Base-by-base conservation (phyloP, 2,113 vertebrate genomes). In the Bagarius yarrelli region DNA sequence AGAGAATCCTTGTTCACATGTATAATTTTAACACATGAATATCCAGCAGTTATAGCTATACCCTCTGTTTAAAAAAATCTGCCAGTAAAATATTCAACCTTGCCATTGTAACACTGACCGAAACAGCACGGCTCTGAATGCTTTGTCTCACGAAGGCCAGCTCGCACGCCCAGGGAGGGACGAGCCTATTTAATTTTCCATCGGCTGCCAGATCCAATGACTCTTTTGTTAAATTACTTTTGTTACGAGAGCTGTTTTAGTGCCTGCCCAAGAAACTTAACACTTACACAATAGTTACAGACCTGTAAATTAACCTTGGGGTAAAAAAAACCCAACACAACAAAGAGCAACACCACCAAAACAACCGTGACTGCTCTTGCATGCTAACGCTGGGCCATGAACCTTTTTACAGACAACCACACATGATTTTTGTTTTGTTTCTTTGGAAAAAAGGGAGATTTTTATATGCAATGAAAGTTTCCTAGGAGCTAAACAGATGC, bases 81-180 rank as follows among this genome's bases (percentile, higher is more conserved):
- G 76, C 75, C 81, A 57, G 80, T 81, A 83, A 87, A 88, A 87
- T 85, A 87, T 87, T 89, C 85, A 87, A 82, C 82, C 83, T 88
- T 79, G 64, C 82, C 73, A 83, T 86, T 85, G 82, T 86, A 84
- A 84, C 85, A 77, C 81, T 56, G 81, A 69, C 36, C n/a, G 70
- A 77, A 73, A 83, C 89, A 87, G 83, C 88, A 72, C 83, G 21
- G 74, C 84, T 80, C 60, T 76, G 79, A 85, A 84, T 14, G 67
- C 81, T 87, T 83, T 76, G 78, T 83, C 81, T 83, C 67, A 44
- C 61, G 44, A 73, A 81, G 86, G 75, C 25, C 32, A 61, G 32
- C 30, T 69, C 74, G 57, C 78, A 80, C 80, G 83, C 76, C 82
- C 64, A 83, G 67, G 80, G 79, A 64, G 76, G 18, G 12, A 66